phyloP scores from a whole-genome alignment of 2,797 vertebrate species.

The Manis javanica region DNA sequence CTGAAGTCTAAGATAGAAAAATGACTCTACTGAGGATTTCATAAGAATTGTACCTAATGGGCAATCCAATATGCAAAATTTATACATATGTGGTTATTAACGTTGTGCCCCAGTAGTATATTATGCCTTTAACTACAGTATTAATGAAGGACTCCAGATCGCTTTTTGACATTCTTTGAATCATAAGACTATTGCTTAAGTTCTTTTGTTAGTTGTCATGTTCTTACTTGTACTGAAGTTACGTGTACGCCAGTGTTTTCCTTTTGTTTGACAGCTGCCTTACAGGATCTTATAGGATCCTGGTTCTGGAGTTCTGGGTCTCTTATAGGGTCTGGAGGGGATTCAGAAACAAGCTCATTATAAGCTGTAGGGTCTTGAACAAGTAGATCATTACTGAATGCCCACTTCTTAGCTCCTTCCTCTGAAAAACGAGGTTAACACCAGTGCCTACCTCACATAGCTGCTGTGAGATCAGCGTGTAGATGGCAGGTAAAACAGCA shows the following conservation, averaged over 20 bases:
- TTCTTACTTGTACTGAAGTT: background rate
- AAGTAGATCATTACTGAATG: background rate
- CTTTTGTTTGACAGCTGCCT: background rate
- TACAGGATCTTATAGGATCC: background rate
- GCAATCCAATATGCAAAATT: background rate
- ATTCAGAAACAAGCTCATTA: background rate
- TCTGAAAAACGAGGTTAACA: background rate
- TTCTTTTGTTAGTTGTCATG: background rate
- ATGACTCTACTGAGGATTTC: background rate
- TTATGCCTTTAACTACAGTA: background rate
- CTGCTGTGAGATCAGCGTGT: accelerated
- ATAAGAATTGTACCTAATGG: background rate
- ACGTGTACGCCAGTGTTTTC: background rate
- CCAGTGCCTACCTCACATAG: too few species aligned
- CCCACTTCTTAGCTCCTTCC: background rate
- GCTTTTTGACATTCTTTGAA: background rate
- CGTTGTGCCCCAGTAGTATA: background rate
- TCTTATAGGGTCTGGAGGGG: background rate
- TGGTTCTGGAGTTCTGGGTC: background rate
- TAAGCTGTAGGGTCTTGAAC: background rate
- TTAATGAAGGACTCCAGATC: background rate
- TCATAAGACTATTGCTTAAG: background rate
- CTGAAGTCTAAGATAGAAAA: background rate
- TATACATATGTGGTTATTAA: background rate
- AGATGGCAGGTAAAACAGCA: accelerated